phyloP scores from a whole-genome alignment of 2,888 invertebrate genomes.

The Patella depressa region DNA sequence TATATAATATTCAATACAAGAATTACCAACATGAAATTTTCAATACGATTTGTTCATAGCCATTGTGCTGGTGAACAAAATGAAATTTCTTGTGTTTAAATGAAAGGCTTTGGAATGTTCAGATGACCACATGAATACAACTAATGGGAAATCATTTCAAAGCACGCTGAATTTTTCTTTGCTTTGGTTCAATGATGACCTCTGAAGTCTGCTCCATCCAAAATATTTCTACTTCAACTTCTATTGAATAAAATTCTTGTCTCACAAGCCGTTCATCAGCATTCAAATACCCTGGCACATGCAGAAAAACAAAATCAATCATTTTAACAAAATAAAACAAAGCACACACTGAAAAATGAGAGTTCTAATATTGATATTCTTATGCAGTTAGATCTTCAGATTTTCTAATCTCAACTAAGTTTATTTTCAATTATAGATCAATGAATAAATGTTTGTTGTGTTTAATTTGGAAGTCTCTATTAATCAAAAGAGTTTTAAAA shows the following conservation, averaged over 20 bases:
- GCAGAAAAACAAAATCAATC: conserved; percentile 30
- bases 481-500: too few species aligned
- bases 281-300: conserved; percentile 52
- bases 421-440: too few species aligned
- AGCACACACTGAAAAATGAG: conserved; percentile 3
- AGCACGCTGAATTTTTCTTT: conserved; percentile 6
- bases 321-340: conserved; percentile 19
- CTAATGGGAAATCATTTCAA: background rate
- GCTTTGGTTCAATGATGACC: conserved; percentile 5
- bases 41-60: too few species aligned
- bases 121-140: background rate
- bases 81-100: background rate
- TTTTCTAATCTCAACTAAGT: too few species aligned
- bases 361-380: background rate
- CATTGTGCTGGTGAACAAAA: too few species aligned
- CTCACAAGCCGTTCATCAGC: conserved; percentile 53
- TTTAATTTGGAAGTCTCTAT: too few species aligned
- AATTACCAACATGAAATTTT: too few species aligned
- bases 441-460: too few species aligned
- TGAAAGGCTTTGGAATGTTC: conserved; percentile 6
- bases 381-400: too few species aligned
- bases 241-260: conserved; percentile 64
- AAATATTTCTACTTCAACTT: conserved; percentile 62
- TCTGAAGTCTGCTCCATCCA: conserved; percentile 44
- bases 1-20: too few species aligned